Evolutionary conservation across 2,888 invertebrate genomes (phyloP).

Genomic region (Harmothoe impar): DNA sequence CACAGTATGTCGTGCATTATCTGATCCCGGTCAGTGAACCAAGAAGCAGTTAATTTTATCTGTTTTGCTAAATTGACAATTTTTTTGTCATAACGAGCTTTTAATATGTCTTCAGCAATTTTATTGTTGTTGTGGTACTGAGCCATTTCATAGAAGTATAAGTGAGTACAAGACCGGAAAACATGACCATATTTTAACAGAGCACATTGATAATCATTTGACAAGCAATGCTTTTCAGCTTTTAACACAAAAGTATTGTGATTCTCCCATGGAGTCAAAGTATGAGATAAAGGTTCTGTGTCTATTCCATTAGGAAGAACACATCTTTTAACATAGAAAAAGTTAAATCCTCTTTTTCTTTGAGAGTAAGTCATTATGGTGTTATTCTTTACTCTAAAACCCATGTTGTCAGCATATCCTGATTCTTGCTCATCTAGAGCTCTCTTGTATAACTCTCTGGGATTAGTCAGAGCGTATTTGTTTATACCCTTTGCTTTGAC

Average conservation of each 20-base stretch:
- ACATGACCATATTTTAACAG: neutral
- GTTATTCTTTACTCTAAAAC: neutral
- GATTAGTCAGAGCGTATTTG: neutral
- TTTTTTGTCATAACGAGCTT: neutral
- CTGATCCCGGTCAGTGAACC: no score
- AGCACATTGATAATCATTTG: neutral
- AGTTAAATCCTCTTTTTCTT: neutral
- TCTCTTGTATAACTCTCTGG: neutral
- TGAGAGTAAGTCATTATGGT: neutral
- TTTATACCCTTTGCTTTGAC: no score
- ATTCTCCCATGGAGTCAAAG: constrained; percentile 5
- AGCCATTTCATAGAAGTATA: constrained; percentile 21
- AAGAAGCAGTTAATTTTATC: neutral
- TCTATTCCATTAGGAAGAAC: neutral
- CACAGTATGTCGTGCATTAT: neutral
- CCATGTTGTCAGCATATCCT: neutral
- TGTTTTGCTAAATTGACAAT: neutral
- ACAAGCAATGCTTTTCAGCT: neutral
- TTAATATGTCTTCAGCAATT: neutral
- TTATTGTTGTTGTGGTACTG: neutral
- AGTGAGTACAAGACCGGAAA: neutral
- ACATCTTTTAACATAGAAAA: neutral
- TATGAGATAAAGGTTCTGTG: neutral
- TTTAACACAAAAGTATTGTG: neutral
- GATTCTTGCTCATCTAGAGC: neutral